Conservation (phyloP, 2,113 vertebrate species). For the Tachysurus fulvidraco region DNA sequence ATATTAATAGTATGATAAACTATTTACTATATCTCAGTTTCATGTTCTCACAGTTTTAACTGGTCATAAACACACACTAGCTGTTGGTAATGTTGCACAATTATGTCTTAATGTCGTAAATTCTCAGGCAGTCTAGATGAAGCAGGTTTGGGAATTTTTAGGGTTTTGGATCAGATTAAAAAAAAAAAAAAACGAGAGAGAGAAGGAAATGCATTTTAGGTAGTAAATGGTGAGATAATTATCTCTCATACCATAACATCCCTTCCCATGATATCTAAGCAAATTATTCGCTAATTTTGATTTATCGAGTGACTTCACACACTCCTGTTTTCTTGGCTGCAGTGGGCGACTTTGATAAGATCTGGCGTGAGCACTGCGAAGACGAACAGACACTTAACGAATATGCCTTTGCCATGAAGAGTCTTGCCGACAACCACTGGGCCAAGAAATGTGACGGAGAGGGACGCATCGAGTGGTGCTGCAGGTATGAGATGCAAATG, state of each 20-base stretch:
- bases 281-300: neutral
- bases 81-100: neutral
- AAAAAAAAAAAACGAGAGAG: too few relatives aligned
- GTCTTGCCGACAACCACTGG: conserved; percentile 97
- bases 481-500: conserved; percentile 77
- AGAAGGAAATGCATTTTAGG: neutral
- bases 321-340: conserved; percentile 21
- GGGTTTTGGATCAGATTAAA: neutral
- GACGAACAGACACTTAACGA: conserved; percentile 94
- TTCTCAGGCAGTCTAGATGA: neutral
- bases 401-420: conserved; percentile 98
- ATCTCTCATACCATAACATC: neutral
- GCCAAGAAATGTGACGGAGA: conserved; percentile 90
- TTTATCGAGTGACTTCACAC: neutral
- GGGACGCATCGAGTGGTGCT: conserved; percentile 97
- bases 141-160: neutral
- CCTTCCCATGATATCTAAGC: neutral
- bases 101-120: neutral
- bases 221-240: neutral
- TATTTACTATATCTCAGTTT: neutral
- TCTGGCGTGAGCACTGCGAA: conserved; percentile 97
- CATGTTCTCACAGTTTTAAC: neutral
- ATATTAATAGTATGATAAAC: neutral
- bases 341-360: conserved; percentile 99
- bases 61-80: neutral